phyloP scores from a whole-genome alignment of 2,113 vertebrate genomes.

The Tricholaema leucomelas region DNA sequence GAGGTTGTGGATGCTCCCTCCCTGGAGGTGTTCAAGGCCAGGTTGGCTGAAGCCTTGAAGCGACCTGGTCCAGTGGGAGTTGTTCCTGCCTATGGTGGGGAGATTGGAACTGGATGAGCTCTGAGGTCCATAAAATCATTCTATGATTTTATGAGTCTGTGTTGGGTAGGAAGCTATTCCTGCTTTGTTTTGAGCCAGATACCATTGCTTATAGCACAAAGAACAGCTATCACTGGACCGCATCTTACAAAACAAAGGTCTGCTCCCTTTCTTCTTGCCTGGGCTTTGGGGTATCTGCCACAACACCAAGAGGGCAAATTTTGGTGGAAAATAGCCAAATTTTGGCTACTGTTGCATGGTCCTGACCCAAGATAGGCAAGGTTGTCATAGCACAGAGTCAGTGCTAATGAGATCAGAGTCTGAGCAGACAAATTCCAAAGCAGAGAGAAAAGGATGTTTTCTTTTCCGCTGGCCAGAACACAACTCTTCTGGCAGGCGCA shows the following conservation, averaged over 20 bases:
- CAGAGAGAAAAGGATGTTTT: conserved; percentile 60
- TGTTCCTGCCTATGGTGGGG: too few species aligned
- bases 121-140: too few species aligned
- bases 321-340: background rate
- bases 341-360: background rate
- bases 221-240: background rate
- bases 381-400: background rate
- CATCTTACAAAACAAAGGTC: fast-evolving
- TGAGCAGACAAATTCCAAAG: conserved; percentile 1
- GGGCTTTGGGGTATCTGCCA: background rate
- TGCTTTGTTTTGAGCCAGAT: background rate
- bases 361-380: background rate
- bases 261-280: background rate
- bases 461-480: conserved; percentile 72
- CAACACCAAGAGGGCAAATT: background rate
- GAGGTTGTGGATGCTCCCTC: too few species aligned
- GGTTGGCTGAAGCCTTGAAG: too few species aligned
- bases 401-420: conserved; percentile 12
- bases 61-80: too few species aligned
- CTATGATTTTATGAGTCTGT: too few species aligned
- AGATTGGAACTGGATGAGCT: too few species aligned
- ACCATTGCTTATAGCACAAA: background rate
- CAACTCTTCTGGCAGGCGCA: conserved; percentile 51
- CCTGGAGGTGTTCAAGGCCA: too few species aligned
- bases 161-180: background rate